phyloP scores from a whole-genome alignment of 2,888 invertebrate genomes.

The Pseudeuparius sepicola region DNA sequence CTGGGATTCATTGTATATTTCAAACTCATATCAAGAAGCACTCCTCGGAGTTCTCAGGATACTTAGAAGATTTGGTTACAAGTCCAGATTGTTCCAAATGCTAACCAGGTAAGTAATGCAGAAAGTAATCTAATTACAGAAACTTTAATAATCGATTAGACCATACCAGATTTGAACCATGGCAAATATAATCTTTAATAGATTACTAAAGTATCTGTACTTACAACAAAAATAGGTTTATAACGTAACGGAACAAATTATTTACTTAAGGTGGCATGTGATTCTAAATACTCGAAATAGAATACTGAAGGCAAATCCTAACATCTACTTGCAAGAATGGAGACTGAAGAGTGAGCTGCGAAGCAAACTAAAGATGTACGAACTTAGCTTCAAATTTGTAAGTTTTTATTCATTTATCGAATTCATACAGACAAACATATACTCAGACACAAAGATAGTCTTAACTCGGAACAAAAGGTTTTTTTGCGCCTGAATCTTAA shows the following conservation, averaged over 20 bases:
- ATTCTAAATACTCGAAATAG: conserved; percentile 33
- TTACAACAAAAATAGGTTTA: too few species aligned
- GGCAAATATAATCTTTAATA: too few species aligned
- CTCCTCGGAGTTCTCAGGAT: conserved; percentile 51
- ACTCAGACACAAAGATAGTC: too few species aligned
- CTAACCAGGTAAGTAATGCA: conserved; percentile 59
- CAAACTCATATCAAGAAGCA: conserved; percentile 46
- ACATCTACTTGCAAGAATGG: conserved; percentile 46
- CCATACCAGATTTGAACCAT: too few species aligned
- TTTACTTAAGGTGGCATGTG: conserved; percentile 41
- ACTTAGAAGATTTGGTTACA: conserved; percentile 53
- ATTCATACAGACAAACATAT: too few species aligned
- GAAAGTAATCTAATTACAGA: too few species aligned
- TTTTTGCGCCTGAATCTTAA: too few species aligned
- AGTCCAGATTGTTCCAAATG: conserved; percentile 54
- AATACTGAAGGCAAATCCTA: conserved; percentile 27
- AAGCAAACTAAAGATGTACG: conserved; percentile 17
- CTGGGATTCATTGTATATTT: conserved; percentile 45
- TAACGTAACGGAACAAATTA: too few species aligned
- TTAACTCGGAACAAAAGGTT: too few species aligned
- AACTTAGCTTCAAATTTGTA: not conserved
- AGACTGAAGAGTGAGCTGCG: conserved; percentile 43
- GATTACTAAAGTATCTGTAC: too few species aligned
- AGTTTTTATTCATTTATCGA: not conserved
- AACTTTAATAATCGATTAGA: too few species aligned